Conservation (phyloP, 2,113 vertebrate genomes). For the Sinocyclocheilus maitianheensis region DNA sequence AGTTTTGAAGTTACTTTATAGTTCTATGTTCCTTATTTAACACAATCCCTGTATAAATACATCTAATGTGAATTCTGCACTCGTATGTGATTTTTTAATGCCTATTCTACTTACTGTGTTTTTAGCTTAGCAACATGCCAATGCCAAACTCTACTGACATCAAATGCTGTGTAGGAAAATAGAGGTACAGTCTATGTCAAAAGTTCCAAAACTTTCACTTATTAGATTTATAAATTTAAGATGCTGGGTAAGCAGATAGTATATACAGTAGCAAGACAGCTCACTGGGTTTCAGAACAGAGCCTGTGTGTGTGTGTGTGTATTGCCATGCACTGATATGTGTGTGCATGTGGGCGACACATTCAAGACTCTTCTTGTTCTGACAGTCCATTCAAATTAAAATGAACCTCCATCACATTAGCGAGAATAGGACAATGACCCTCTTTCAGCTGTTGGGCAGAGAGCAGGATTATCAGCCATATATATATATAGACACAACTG, state of each 20-base stretch:
- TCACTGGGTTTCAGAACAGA: neutral
- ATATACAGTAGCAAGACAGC: neutral
- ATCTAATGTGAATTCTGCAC: neutral
- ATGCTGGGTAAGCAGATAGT: neutral
- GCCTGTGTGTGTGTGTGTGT: neutral
- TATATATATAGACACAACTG: conserved; percentile 51
- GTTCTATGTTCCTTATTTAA: no score
- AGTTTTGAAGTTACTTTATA: no score
- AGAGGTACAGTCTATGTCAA: neutral
- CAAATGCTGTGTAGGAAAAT: neutral
- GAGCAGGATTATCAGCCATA: conserved; percentile 66
- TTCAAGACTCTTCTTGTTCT: conserved; percentile 59
- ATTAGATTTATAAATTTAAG: neutral
- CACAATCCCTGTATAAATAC: no score
- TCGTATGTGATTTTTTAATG: neutral
- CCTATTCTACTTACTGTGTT: neutral
- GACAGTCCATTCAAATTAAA: conserved; percentile 75
- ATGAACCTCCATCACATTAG: conserved; percentile 73
- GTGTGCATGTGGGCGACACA: conserved; percentile 1
- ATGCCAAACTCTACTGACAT: neutral
- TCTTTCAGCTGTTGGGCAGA: conserved; percentile 69
- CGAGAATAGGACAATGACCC: conserved; percentile 69
- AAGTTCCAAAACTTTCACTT: neutral
- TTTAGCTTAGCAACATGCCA: neutral
- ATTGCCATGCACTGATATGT: neutral